Conservation (phyloP, 1,140 invertebrate genomes). For the Neodiprion lecontei region DNA sequence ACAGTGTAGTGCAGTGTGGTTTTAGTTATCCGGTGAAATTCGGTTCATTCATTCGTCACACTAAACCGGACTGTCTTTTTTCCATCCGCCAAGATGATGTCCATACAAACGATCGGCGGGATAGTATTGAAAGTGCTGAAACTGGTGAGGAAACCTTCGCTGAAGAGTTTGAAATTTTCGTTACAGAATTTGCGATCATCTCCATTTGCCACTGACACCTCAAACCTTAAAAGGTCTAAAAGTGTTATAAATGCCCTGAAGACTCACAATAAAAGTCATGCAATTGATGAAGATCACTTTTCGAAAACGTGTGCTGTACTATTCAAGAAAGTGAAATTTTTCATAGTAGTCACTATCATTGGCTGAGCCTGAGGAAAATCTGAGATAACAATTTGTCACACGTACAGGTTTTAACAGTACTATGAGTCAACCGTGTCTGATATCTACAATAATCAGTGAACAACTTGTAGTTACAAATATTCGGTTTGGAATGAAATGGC, state of each 20-base stretch:
- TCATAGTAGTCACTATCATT: slow-evolving; percentile 9
- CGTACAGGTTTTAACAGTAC: slow-evolving; percentile 19
- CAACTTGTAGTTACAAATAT: background rate
- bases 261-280: too few species aligned
- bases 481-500: background rate
- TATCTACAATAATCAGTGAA: slow-evolving; percentile 2
- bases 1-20: background rate
- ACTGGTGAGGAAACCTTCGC: slow-evolving; percentile 69
- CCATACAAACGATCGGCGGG: slow-evolving; percentile 76
- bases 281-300: too few species aligned
- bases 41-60: background rate
- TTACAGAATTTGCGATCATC: background rate
- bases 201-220: background rate
- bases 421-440: slow-evolving; percentile 24
- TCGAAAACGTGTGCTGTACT: too few species aligned
- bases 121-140: slow-evolving; percentile 81
- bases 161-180: background rate
- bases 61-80: background rate
- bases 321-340: background rate
- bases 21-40: too few species aligned
- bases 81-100: slow-evolving; percentile 68
- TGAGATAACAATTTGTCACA: slow-evolving; percentile 21
- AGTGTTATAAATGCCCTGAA: too few species aligned
- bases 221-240: background rate
- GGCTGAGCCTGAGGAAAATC: background rate